phyloP scores from a whole-genome alignment of 2,113 vertebrate genomes.

The Bubalus kerabau region DNA sequence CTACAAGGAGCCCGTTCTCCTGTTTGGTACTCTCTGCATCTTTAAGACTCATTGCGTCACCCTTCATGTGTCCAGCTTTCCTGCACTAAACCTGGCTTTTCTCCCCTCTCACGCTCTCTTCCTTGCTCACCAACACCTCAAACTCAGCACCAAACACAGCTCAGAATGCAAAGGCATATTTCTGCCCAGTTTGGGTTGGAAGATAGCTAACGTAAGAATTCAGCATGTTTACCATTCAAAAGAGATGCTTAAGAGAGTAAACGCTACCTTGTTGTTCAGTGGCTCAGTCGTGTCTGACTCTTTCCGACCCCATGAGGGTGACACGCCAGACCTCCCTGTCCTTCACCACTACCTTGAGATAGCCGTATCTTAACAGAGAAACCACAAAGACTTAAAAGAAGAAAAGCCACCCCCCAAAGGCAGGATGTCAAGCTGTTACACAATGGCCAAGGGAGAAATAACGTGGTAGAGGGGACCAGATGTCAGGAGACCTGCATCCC shows the following conservation, averaged over 20 bases:
- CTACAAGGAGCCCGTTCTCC: neutral
- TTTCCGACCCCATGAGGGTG: neutral
- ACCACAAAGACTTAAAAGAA: neutral
- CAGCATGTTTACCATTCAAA: neutral
- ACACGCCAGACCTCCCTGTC: neutral
- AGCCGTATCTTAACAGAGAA: neutral
- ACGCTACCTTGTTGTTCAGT: neutral
- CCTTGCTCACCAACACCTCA: neutral
- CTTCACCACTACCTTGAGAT: neutral
- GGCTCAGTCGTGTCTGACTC: neutral
- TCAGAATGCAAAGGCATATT: neutral
- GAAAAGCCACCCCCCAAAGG: neutral
- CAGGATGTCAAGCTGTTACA: neutral
- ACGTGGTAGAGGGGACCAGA: fast-evolving
- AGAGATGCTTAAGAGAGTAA: neutral
- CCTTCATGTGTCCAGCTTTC: neutral
- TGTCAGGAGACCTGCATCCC: neutral
- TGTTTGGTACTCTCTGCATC: neutral
- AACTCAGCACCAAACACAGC: neutral
- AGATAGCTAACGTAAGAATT: neutral
- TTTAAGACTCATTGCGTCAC: neutral
- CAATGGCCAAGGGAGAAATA: neutral
- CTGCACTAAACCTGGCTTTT: neutral
- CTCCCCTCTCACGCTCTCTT: neutral
- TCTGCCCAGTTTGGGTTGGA: neutral